Conservation (phyloP, 2,113 vertebrate species). For the Phrynosoma blainvillii region DNA sequence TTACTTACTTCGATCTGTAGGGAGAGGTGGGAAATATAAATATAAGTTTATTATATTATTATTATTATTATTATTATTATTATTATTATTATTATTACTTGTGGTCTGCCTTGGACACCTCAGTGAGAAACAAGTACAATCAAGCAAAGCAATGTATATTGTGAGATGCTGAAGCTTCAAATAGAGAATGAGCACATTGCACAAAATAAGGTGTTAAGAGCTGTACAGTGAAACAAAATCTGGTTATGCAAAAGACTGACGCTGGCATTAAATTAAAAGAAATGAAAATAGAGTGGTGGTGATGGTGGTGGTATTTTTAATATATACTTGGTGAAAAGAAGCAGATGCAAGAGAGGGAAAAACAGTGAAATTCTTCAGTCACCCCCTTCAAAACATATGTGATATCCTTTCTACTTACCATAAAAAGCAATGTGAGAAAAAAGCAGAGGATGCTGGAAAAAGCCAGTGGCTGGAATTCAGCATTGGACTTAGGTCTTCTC, state of each 20-base stretch:
- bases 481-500: too few species aligned
- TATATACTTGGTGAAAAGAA: slow-evolving; percentile 56
- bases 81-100: too few species aligned
- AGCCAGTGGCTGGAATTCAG: too few species aligned
- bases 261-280: slow-evolving; percentile 64
- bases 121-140: slow-evolving; percentile 43
- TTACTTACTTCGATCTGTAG: not conserved
- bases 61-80: too few species aligned
- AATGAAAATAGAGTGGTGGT: slow-evolving; percentile 39
- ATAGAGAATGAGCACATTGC: slow-evolving; percentile 72
- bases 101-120: slow-evolving; percentile 22
- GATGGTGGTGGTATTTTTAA: not conserved
- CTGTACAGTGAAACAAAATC: slow-evolving; percentile 75
- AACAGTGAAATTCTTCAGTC: slow-evolving; percentile 44
- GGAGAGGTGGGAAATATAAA: too few species aligned
- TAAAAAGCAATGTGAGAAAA: slow-evolving; percentile 55
- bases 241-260: slow-evolving; percentile 66
- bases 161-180: slow-evolving; percentile 66
- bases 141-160: slow-evolving; percentile 54
- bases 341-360: slow-evolving; percentile 66
- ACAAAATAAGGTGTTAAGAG: slow-evolving; percentile 74
- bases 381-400: slow-evolving; percentile 36
- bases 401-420: slow-evolving; percentile 44
- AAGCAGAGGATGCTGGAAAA: not conserved
- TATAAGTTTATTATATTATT: too few species aligned